Base-by-base conservation (phyloP, 2,797 vertebrate genomes). In the Siniperca obscura region DNA sequence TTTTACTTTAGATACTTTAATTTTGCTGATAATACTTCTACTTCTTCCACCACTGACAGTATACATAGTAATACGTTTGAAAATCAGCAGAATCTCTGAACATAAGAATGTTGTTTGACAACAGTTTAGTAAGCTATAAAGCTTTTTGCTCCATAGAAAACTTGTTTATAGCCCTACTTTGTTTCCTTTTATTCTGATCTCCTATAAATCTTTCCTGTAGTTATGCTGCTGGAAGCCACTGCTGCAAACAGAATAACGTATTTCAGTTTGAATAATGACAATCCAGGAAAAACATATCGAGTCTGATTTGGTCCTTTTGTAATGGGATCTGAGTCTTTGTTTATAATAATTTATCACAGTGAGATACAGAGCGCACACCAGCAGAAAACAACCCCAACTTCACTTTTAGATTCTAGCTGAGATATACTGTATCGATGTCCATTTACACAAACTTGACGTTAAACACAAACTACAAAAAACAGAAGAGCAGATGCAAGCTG, bases 221-320 rank as follows among this genome's bases (percentile, higher is more conserved):
- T 84, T 59, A 17, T 64, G 72, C 46, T 30, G 83, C 87, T 90
- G 72, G 70, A 83, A 81, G 81, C 70, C 71, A 56, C 74, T 59
- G 82, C 81, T 67, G 76, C 79, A 70, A 80, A 79, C 75, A 67
- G 66, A 78, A 75, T 52, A 76, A 80, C 22, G 25, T 78, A 74
- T 83, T 86, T 90, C 76, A 73, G 69, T 66, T 79, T 91, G 89
- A 89, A 88, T 89, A 87, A 91, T 86, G 74, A 83, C 81, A 65
- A 81, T 79, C 76, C 68, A 61, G 64, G 67, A 76, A 60, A 75
- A 86, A 84, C 64, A 79, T 84, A 88, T 89, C 0, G 52, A 53
- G 82, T 10, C 76, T 78, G 76, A 68, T 87, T 68, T 36, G 80
- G 69, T 71, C 16, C 55, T 62, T 80, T 64, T 62, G 65, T 83